These are phyloP conservation scores for Pardalotus punctatus DNA, from an alignment of 2,113 vertebrate species.

Conservation along the genomic window DNA sequence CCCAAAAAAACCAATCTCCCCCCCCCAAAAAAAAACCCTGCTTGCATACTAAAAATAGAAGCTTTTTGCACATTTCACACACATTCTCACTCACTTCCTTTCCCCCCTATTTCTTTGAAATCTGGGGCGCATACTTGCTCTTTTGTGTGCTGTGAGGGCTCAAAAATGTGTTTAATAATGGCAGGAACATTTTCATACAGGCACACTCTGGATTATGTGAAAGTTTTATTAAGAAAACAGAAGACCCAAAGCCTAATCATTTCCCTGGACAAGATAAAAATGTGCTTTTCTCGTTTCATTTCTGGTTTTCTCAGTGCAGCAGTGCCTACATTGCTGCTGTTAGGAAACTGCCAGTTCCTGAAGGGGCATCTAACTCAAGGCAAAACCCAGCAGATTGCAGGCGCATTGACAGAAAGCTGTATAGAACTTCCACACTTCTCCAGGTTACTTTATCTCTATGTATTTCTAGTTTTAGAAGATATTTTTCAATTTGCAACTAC, in stretches of 20 bases:
- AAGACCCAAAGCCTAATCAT: neutral
- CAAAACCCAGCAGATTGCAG: neutral
- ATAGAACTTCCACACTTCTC: neutral
- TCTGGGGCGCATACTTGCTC: rapidly evolving
- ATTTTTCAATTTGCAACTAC: constrained; percentile 42
- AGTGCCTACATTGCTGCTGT: neutral
- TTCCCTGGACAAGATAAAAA: neutral
- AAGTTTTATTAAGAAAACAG: neutral
- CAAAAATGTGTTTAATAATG: neutral
- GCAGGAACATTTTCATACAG: neutral
- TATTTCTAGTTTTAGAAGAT: constrained; percentile 24
- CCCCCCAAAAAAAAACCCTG: no score
- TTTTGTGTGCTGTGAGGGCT: neutral
- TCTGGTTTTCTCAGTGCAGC: neutral
- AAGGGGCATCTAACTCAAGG: neutral
- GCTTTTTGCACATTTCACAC: neutral
- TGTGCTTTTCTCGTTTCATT: neutral
- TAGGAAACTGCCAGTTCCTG: neutral
- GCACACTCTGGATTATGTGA: neutral
- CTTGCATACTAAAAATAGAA: neutral
- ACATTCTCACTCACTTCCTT: neutral
- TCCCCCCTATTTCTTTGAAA: neutral
- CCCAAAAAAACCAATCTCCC: no score
- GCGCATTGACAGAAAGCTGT: neutral
- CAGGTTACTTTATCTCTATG: constrained; percentile 31